phyloP scores from a whole-genome alignment of 2,113 vertebrate species.

The Anarrhichthys ocellatus region DNA sequence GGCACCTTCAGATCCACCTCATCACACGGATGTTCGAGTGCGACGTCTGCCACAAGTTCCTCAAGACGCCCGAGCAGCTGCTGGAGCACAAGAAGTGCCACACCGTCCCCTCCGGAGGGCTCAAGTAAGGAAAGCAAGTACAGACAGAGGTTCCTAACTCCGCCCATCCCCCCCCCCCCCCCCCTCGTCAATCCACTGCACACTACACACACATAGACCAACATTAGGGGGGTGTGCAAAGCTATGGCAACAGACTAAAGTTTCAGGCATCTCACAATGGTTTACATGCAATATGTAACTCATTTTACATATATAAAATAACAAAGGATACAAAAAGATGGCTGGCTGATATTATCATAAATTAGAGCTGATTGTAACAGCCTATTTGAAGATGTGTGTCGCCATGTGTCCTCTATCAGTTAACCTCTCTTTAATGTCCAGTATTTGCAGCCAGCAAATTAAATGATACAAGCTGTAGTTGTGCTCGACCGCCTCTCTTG shows the following conservation, averaged over 20 bases:
- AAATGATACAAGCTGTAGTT: conserved; percentile 61
- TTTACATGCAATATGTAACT: neutral
- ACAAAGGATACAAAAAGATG: neutral
- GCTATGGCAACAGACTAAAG: neutral
- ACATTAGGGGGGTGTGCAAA: conserved; percentile 13
- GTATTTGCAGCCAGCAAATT: conserved; percentile 58
- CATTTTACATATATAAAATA: neutral
- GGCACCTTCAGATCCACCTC: conserved; percentile 98
- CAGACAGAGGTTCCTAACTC: conserved; percentile 86
- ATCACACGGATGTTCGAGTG: conserved; percentile 99
- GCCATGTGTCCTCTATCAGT: conserved; percentile 41
- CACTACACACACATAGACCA: conserved; percentile 10
- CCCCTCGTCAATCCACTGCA: conserved; percentile 44
- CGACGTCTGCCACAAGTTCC: conserved; percentile 99
- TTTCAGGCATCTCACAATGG: neutral
- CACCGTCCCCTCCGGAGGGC: conserved; percentile 98
- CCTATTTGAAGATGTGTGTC: conserved; percentile 41
- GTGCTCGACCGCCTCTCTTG: conserved; percentile 61
- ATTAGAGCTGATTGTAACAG: neutral
- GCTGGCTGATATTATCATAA: neutral
- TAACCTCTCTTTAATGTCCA: conserved; percentile 52
- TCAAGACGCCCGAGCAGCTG: conserved; percentile 99
- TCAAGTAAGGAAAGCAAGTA: conserved; percentile 99
- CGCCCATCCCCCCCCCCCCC: conserved; percentile 55
- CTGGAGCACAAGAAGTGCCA: conserved; percentile 99